Evolutionary conservation across 2,888 invertebrate species (phyloP).

Genomic region (Spialia ferax): DNA sequence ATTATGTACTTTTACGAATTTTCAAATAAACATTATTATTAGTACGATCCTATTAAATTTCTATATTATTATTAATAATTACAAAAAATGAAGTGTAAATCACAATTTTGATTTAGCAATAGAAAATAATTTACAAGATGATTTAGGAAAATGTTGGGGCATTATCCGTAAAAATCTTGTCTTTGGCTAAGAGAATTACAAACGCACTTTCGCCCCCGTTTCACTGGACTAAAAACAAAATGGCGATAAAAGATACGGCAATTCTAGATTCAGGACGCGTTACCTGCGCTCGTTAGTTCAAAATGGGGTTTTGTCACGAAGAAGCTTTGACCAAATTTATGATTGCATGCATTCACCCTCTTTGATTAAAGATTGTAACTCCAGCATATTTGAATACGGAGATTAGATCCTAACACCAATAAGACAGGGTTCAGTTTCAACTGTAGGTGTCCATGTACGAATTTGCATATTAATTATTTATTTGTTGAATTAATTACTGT

Average conservation of each 20-base stretch:
- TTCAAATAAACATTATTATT: no score
- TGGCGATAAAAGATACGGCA: constrained; percentile 51
- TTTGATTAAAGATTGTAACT: constrained; percentile 39
- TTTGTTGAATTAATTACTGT: constrained; percentile 23
- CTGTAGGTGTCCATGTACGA: not conserved
- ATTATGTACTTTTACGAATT: no score
- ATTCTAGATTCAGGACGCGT: constrained; percentile 51
- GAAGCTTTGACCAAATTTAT: constrained; percentile 58
- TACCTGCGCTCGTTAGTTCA: constrained; percentile 56
- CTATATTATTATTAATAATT: no score
- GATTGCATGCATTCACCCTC: constrained; percentile 49
- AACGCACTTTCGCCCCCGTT: not conserved
- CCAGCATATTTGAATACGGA: constrained; percentile 25
- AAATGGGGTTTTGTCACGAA: constrained; percentile 67
- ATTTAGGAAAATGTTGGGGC: no score
- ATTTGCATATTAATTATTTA: constrained; percentile 20
- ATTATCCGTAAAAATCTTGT: no score
- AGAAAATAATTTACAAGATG: no score
- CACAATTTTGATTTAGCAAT: no score
- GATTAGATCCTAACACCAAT: constrained; percentile 21
- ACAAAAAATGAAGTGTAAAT: no score
- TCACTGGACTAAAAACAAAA: constrained; percentile 22
- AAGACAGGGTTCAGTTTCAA: constrained; percentile 9
- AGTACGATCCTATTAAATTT: no score
- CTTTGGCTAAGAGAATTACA: not conserved